These are phyloP conservation scores for Rousettus leschenaultii DNA, from an alignment of 2,113 vertebrate species.

Conservation along the genomic window DNA sequence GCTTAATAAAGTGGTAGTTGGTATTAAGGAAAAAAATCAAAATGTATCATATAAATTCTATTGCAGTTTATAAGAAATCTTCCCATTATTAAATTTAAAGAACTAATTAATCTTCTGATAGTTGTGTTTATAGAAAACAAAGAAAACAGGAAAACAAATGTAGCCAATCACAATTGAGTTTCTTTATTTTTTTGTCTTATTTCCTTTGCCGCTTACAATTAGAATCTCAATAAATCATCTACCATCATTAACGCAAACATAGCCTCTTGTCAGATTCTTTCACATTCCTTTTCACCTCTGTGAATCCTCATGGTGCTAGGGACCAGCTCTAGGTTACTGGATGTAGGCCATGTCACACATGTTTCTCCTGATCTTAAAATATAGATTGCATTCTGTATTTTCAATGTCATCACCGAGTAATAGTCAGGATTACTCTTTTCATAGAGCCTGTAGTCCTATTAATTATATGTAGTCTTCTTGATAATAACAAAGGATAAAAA, in stretches of 20 bases:
- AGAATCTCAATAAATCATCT: background rate
- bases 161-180: background rate
- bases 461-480: background rate
- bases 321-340: background rate
- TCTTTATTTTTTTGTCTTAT: background rate
- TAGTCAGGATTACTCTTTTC: background rate
- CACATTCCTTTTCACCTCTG: background rate
- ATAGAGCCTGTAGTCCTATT: background rate
- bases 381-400: background rate
- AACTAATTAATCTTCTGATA: background rate
- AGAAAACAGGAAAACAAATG: conserved; percentile 6
- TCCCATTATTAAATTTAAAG: conserved; percentile 13
- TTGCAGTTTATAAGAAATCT: background rate
- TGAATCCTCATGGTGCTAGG: background rate
- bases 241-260: background rate
- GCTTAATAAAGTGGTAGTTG: conserved; percentile 15
- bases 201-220: background rate
- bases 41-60: background rate
- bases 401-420: background rate
- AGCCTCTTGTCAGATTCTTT: background rate
- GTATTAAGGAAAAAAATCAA: background rate
- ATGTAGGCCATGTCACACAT: background rate
- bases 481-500: background rate
- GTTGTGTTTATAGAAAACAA: conserved; percentile 2
- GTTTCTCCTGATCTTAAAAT: background rate